phyloP scores from a whole-genome alignment of 53 echinoderm and acorn worm species.

The Henricia sp. region DNA sequence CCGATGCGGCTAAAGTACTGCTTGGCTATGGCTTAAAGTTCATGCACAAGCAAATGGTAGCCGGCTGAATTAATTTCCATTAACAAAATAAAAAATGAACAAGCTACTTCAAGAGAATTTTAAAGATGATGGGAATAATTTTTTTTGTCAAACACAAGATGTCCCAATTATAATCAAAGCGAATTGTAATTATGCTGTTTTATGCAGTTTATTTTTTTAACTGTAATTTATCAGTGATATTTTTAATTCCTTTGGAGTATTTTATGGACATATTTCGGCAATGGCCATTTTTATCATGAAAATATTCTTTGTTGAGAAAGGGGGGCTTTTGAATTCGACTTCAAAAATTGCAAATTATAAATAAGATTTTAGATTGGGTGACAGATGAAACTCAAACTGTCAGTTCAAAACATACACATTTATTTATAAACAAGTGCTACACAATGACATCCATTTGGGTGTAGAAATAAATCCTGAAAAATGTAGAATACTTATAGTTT shows the following conservation, averaged over 20 bases:
- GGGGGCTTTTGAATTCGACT: too few relatives aligned
- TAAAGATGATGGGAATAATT: background rate
- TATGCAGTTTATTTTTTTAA: too few relatives aligned
- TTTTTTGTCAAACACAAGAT: background rate
- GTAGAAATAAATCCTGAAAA: too few relatives aligned
- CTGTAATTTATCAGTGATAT: too few relatives aligned
- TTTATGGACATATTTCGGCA: too few relatives aligned
- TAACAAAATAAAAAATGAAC: background rate
- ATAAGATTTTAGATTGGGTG: too few relatives aligned
- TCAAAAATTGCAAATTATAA: too few relatives aligned
- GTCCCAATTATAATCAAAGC: background rate
- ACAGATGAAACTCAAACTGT: background rate
- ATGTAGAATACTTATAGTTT: too few relatives aligned
- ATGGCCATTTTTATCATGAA: too few relatives aligned
- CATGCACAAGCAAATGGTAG: background rate
- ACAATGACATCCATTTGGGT: background rate
- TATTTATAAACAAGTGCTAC: background rate
- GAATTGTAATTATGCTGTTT: background rate
- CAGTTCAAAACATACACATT: background rate
- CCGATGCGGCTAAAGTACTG: too few relatives aligned
- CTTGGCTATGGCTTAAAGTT: background rate
- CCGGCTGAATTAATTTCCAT: background rate
- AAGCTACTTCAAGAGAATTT: background rate
- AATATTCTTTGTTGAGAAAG: too few relatives aligned
- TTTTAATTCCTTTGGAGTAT: too few relatives aligned